Conservation (phyloP, 2,888 invertebrate genomes). For the Apotomis capreana region DNA sequence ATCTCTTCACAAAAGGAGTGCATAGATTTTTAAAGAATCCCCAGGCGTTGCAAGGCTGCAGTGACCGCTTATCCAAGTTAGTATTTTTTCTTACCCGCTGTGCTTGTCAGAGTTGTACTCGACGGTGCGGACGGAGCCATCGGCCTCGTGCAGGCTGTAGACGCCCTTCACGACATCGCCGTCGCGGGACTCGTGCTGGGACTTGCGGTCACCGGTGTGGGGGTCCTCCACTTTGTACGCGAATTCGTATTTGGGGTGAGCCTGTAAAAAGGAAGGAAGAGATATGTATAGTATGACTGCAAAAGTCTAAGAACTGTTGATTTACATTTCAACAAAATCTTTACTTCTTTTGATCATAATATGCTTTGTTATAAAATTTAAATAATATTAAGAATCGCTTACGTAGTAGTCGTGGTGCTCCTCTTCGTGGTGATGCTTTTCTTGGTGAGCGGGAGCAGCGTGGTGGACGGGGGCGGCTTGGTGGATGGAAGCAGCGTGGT, state of each 20-base stretch:
- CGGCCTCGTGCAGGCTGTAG: conserved; percentile 83
- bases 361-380: no score
- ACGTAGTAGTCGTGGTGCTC: conserved; percentile 63
- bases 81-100: conserved; percentile 64
- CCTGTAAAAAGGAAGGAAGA: conserved; percentile 48
- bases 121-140: conserved; percentile 82
- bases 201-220: conserved; percentile 83
- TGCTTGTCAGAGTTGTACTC: conserved; percentile 81
- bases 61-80: no score
- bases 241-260: conserved; percentile 81
- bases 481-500: conserved; percentile 25
- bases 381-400: conserved; percentile 43
- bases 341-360: no score
- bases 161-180: conserved; percentile 82
- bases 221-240: conserved; percentile 80
- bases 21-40: no score
- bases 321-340: not conserved
- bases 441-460: conserved; percentile 19
- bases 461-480: conserved; percentile 2
- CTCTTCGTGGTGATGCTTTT: conserved; percentile 51
- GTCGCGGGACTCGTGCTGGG: conserved; percentile 76
- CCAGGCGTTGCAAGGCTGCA: no score
- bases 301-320: no score
- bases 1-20: no score
- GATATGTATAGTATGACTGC: no score